phyloP scores from a whole-genome alignment of 2,797 vertebrate genomes.

The Anguilla marmorata region DNA sequence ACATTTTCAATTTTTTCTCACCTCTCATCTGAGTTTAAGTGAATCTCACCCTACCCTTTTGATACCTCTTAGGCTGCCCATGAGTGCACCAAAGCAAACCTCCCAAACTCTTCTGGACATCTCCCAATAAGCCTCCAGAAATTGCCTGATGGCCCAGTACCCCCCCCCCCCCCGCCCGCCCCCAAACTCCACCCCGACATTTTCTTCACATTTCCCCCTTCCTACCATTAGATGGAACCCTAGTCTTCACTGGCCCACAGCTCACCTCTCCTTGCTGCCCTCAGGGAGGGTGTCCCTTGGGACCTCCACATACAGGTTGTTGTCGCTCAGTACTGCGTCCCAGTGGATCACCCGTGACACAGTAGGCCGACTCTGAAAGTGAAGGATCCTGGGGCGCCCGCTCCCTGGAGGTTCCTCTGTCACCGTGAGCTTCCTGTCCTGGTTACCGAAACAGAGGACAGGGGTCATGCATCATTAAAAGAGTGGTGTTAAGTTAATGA shows the following conservation, averaged over 20 bases:
- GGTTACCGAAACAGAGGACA: neutral
- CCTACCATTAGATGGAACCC: neutral
- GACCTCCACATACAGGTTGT: conserved; percentile 77
- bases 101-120: neutral
- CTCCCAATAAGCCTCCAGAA: too few relatives aligned
- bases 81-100: neutral
- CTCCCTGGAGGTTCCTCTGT: conserved; percentile 76
- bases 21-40: neutral
- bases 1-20: neutral
- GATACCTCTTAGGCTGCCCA: neutral
- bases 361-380: conserved; percentile 76
- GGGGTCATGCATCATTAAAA: neutral
- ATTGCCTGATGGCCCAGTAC: too few relatives aligned
- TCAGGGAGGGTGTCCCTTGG: conserved; percentile 74
- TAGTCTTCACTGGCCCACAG: neutral
- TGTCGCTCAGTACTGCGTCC: conserved; percentile 73
- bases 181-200: neutral
- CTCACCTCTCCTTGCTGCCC: conserved; percentile 82
- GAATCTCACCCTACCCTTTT: neutral
- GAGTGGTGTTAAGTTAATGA: neutral
- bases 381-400: conserved; percentile 74
- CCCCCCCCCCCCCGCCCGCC: too few relatives aligned
- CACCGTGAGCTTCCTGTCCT: conserved; percentile 81
- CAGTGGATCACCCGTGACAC: conserved; percentile 71
- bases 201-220: neutral